These are phyloP conservation scores for Vanessa atalanta DNA, from an alignment of 1,140 invertebrate genomes.

Conservation along the genomic window DNA sequence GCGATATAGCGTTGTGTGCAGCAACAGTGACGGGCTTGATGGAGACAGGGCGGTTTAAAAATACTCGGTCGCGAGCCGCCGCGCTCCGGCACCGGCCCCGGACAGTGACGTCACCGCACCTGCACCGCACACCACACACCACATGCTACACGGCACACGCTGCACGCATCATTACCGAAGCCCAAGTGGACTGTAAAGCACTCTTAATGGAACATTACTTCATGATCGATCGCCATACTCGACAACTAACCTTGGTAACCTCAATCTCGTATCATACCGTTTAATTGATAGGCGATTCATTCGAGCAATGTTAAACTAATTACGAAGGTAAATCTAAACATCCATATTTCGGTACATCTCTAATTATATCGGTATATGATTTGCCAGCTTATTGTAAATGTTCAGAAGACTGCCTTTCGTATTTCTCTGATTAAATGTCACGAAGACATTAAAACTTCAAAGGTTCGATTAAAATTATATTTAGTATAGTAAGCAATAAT, in stretches of 20 bases:
- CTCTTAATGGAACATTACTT: conserved; percentile 21
- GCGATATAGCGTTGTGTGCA: conserved; percentile 21
- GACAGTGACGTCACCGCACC: conserved; percentile 31
- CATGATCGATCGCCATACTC: conserved; percentile 12
- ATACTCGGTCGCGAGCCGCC: conserved; percentile 30
- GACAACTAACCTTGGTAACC: conserved; percentile 15
- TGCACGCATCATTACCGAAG: conserved; percentile 18
- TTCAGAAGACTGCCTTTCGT: neutral
- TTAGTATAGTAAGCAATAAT: conserved; percentile 1
- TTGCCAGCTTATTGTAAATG: no score
- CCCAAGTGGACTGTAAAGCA: conserved; percentile 1
- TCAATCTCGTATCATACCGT: conserved; percentile 17
- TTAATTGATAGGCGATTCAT: conserved; percentile 8
- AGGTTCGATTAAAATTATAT: no score
- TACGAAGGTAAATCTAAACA: neutral
- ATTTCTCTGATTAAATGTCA: no score
- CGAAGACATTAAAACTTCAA: no score
- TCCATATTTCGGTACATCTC: no score
- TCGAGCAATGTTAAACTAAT: neutral
- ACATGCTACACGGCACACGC: neutral
- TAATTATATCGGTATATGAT: no score
- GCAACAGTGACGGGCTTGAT: conserved; percentile 28
- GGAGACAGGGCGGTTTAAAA: conserved; percentile 26
- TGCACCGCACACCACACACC: conserved; percentile 21
- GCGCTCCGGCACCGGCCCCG: conserved; percentile 4